Evolutionary conservation across 2,797 vertebrate genomes (phyloP), one percentile per base, ranked within the genome.

Genomic region (Nannoperca obscura): DNA sequence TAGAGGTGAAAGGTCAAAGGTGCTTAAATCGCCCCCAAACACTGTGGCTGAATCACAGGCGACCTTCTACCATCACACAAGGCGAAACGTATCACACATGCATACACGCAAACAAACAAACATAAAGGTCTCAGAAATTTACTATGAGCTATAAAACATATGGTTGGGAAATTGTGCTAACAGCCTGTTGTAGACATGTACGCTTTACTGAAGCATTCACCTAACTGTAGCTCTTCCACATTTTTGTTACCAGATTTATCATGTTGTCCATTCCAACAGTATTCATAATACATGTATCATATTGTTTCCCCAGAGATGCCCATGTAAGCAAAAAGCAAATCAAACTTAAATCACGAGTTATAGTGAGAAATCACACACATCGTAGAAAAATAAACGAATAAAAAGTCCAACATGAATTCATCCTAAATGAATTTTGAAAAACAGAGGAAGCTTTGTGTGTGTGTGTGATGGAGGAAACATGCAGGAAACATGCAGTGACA

Each of bases 1-100:
- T 74, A 55, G 61, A 71, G 76, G 87, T 86, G 24, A 88, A 74
- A 55, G 58, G 70, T 80, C 63, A 71, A 57, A 67, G 9, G 19
- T 70, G 44, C 40, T 19, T 53, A 53, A 79, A 69, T 61, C 59
- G 71, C 12, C 13, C 36, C 2, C 9, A 61, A 66, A 75, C 65
- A 60, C 12, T 38, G 27, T 40, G 14, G 11, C 24, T 61, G 27
- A 27, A 34, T 17, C 22, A 38, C 19, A 27, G 24, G 7, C 1
- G 2, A 19, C 15, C 7, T 8, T 8, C 22, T 2, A 4, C 19
- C 44, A 34, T 34, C 20, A n/a, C 22, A 15, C 6, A 3, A 38
- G 36, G 36, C 9, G 19, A n/a, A 12, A 44, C 1, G 9, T 3
- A 10, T 44, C 14, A 7, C 22, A 67, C 27, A 36, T 7, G 19